Base-by-base conservation (phyloP, 2,113 vertebrate genomes). In the Beaufortia kweichowensis region DNA sequence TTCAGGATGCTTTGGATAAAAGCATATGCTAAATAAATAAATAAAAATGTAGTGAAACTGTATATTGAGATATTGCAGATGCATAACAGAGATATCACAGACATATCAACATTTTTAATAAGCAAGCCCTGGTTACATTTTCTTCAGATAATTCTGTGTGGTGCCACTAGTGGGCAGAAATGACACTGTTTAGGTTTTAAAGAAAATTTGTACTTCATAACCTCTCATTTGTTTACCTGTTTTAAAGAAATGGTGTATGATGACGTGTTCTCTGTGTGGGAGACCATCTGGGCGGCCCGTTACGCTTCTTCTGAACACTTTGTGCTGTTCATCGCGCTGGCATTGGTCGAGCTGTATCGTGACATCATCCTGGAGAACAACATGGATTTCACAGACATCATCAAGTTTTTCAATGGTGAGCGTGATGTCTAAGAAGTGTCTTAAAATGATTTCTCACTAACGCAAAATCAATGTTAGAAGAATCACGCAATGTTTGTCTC, bases 371-470 rank as follows among this genome's bases (percentile, higher is more conserved):
- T 99, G 79, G 96, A 98, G 88, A 99, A 99, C 87, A 98, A 98
- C 87, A 98, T 99, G 97, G 96, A 99, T 84, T 99, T 99, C 82
- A 99, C 97, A 0, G 97, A 99, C 87, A 99, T 98, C 90, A 99
- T 99, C 90, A 98, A 98, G 84, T 99, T 99, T 89, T 99, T 99
- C 83, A 99, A 98, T 0, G 97, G 97, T 98, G 92, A 89, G 84
- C 1, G 10, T 48, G 19, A 57, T 31, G 50, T 29, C 4, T 17
- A 15, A 46, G 12, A 17, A 35, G 33, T 7, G 33, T 35, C 33
- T 35, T 35, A 7, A 35, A 17, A 46, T 5, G 14, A 17, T 17
- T 1, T 15, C 43, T 4, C 15, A 48, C 43, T 46, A 17, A 53
- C 8, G 48, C 19, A 21, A 6, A 53, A 21, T 53, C 48, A 53